Evolutionary conservation across 2,113 vertebrate genomes (phyloP), one percentile per base, ranked within the genome.

Genomic region (Eublepharis macularius): DNA sequence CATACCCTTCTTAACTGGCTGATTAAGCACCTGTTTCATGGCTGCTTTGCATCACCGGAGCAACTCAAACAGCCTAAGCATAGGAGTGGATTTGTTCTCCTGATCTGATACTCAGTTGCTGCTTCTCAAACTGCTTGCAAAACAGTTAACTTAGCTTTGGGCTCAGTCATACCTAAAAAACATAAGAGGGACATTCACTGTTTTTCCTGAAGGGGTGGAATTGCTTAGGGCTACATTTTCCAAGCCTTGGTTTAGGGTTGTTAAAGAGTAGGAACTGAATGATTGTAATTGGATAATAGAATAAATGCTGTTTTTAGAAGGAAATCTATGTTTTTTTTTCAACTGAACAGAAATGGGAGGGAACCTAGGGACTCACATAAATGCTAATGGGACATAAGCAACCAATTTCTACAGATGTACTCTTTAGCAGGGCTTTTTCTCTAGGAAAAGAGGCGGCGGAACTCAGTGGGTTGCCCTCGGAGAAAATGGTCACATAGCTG

Each of bases 271-370:
- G 80, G 81, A 74, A 88, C 2, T 66, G 65, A 26, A 80, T 87
- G 75, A 93, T 84, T 88, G 39, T 83, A 87, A 57, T n/a, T 13
- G 66, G 16, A 75, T 63, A 87, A 51, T 49, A 76, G 73, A 66
- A 45, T 65, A 88, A 90, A 76, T 82, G 82, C 63, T 91, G 81
- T 81, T 90, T 83, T 92, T 68, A 32, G 87, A 90, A 86, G 34
- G 0, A 74, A 21, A 36, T 34, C n/a, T n/a, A n/a, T 54, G 57
- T 60, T 7, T 65, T 84, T 82, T 92, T 81, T 87, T 77, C 70
- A 86, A 73, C 16, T 17, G 3, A n/a, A 36, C 3, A 65, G 78
- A 47, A 51, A 9, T 16, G 17, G 24, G 17, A 14, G 83, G 81
- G 9, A 83, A 13, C 65, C 45, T n/a, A 43, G 47, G 73, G 6